Conservation (phyloP, 2,797 vertebrate species). For the Silurus aristotelis region DNA sequence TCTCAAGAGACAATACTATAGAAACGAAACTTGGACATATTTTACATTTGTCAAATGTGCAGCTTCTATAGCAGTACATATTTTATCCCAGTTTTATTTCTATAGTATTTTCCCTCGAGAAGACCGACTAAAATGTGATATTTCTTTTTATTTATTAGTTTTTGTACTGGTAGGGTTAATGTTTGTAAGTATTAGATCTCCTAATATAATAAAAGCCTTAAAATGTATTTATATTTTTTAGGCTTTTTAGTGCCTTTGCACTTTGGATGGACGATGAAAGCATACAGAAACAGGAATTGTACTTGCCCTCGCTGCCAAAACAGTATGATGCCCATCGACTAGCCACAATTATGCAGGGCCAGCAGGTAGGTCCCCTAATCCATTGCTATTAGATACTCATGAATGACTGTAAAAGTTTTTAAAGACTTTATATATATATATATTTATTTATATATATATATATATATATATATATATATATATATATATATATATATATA, state of each 20-base stretch:
- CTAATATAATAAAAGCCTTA: background rate
- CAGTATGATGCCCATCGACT: slow-evolving; percentile 89
- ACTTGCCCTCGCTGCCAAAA: slow-evolving; percentile 90
- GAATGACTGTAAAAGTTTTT: too few species aligned
- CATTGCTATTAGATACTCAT: too few species aligned
- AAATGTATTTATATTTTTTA: slow-evolving; percentile 54
- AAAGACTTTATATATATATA: too few species aligned
- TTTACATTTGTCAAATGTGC: too few species aligned
- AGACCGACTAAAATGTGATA: background rate
- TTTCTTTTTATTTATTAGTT: background rate
- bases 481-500: too few species aligned
- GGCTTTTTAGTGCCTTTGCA: slow-evolving; percentile 89
- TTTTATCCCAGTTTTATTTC: too few species aligned
- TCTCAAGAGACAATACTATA: too few species aligned
- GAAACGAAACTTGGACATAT: too few species aligned
- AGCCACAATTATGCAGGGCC: slow-evolving; percentile 92
- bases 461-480: too few species aligned
- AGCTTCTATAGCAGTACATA: too few species aligned
- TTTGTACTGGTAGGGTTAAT: background rate
- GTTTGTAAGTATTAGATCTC: background rate
- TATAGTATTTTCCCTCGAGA: too few species aligned
- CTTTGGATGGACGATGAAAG: slow-evolving; percentile 94
- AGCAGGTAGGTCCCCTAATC: slow-evolving; percentile 69
- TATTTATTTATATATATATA: too few species aligned
- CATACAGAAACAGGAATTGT: slow-evolving; percentile 90